Conservation (phyloP, 1,140 invertebrate genomes). For the Drosophila mauritiana region DNA sequence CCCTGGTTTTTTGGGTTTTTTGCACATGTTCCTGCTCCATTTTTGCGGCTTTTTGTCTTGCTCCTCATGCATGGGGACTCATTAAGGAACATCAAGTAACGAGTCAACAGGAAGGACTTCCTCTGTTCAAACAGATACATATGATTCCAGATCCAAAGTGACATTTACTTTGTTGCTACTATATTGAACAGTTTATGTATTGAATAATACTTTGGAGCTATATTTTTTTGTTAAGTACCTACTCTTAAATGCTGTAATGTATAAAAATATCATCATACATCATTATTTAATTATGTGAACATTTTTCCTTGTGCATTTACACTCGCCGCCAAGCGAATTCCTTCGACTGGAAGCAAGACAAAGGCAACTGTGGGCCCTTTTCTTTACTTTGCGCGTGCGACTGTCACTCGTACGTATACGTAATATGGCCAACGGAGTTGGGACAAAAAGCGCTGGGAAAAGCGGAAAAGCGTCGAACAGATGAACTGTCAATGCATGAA, state of each 20-base stretch:
- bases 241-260: too few relatives aligned
- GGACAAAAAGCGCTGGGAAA: constrained; percentile 28
- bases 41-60: constrained; percentile 4
- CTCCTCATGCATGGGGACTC: constrained; percentile 48
- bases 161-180: too few relatives aligned
- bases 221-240: too few relatives aligned
- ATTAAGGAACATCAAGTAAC: constrained; percentile 39
- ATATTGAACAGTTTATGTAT: too few relatives aligned
- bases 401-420: constrained; percentile 52
- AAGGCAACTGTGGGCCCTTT: constrained; percentile 2
- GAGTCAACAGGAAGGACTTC: constrained; percentile 32
- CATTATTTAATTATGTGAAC: too few relatives aligned
- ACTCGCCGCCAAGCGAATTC: constrained; percentile 1
- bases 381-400: constrained; percentile 5
- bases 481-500: constrained; percentile 2
- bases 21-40: constrained; percentile 15
- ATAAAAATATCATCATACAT: too few relatives aligned
- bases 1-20: constrained; percentile 15
- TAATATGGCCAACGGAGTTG: constrained; percentile 56
- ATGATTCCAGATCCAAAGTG: background rate
- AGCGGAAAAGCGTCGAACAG: background rate
- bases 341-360: constrained; percentile 33
- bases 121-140: background rate
- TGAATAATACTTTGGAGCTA: too few relatives aligned
- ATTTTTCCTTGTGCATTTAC: background rate